A percentile compares a stretch with the other conserved stretches of the same genome.
Evolutionary conservation across 2,113 vertebrate species (phyloP).

Genomic region (Thamnaconus septentrionalis): DNA sequence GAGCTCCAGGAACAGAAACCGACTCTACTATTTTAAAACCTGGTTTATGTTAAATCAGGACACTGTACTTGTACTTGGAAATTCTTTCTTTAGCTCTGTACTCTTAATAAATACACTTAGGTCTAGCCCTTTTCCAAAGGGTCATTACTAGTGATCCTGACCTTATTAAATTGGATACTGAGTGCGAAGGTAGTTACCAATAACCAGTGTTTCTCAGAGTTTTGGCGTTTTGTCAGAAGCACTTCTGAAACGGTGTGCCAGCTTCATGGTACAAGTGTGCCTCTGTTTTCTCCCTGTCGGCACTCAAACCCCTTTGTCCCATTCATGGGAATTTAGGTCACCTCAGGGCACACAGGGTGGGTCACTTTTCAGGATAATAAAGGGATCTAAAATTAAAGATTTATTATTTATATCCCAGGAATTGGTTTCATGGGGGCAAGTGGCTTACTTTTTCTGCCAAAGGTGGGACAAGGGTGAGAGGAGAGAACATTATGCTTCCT

Average conservation of each 20-base stretch:
- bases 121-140: no score
- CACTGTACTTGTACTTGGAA: no score
- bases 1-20: slow-evolving; percentile 12
- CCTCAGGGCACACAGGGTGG: slow-evolving; percentile 45
- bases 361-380: slow-evolving; percentile 67
- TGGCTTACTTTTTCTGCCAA: slow-evolving; percentile 46
- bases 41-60: no score
- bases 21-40: slow-evolving; percentile 4
- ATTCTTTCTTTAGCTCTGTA: no score
- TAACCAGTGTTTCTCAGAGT: slow-evolving; percentile 11
- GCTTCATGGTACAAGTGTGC: slow-evolving; percentile 13
- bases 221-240: slow-evolving; percentile 31
- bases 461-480: slow-evolving; percentile 39
- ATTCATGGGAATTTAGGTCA: slow-evolving; percentile 55
- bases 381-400: slow-evolving; percentile 73
- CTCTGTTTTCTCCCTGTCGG: slow-evolving; percentile 19
- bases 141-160: background rate
- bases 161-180: slow-evolving; percentile 35
- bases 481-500: slow-evolving; percentile 27
- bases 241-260: slow-evolving; percentile 5
- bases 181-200: background rate
- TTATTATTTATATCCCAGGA: slow-evolving; percentile 79
- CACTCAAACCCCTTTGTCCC: slow-evolving; percentile 49
- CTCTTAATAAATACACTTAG: no score
- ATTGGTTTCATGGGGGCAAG: slow-evolving; percentile 72